These are phyloP conservation scores for Chaetophractus vellerosus DNA, from an alignment of 2,797 vertebrate species.

Conservation along the genomic window DNA sequence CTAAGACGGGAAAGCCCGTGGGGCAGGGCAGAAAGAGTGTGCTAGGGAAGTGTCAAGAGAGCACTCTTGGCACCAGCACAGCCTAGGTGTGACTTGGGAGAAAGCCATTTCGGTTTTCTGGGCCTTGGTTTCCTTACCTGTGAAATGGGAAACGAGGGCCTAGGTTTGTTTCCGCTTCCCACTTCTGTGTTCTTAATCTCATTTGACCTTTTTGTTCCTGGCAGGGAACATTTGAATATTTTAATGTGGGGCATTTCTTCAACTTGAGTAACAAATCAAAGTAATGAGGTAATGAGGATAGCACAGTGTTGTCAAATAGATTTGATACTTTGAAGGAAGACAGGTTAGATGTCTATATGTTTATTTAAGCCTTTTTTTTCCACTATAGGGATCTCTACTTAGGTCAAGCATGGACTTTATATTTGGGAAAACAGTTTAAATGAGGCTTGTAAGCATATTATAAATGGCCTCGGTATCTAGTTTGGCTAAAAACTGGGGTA, in stretches of 20 bases:
- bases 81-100: background rate
- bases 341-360: background rate
- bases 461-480: background rate
- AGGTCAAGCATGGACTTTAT: background rate
- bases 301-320: background rate
- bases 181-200: background rate
- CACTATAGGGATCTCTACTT: background rate
- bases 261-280: background rate
- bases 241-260: background rate
- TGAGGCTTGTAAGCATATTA: background rate
- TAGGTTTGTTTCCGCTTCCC: background rate
- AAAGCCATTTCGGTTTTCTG: background rate
- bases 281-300: background rate
- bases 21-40: accelerated
- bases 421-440: background rate
- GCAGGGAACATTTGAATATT: background rate
- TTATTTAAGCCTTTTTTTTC: background rate
- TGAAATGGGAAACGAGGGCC: background rate
- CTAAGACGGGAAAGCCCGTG: background rate
- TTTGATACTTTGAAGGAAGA: background rate
- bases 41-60: background rate
- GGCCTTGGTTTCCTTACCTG: background rate
- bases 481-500: background rate
- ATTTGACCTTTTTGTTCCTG: background rate
- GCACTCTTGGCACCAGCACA: accelerated